A percentile compares a stretch with the other conserved stretches of the same genome.
phyloP scores from a whole-genome alignment of 1,140 invertebrate genomes.

The Ips typographus region DNA sequence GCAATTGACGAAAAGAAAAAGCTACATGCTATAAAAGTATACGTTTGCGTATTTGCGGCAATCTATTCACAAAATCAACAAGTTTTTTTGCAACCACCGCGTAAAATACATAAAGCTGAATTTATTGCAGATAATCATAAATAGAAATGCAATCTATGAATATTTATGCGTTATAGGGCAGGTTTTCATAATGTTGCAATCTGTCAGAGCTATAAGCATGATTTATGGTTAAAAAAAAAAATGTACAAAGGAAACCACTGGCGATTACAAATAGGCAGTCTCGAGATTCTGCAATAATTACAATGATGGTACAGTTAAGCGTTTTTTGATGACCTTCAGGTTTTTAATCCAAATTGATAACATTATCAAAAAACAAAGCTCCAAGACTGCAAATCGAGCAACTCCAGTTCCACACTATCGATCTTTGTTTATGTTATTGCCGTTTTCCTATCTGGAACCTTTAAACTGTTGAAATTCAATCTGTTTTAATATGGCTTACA shows the following conservation, averaged over 20 bases:
- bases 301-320: neutral
- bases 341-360: neutral
- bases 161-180: constrained; percentile 17
- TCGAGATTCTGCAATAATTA: neutral
- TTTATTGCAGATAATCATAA: constrained; percentile 19
- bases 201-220: neutral
- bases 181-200: constrained; percentile 1
- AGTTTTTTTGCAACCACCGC: constrained; percentile 19
- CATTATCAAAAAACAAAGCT: neutral
- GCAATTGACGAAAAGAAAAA: constrained; percentile 7
- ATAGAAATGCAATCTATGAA: constrained; percentile 22
- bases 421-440: constrained; percentile 21
- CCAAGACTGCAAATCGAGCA: neutral
- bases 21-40: constrained; percentile 3
- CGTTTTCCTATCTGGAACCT: constrained; percentile 2
- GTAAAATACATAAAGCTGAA: constrained; percentile 19
- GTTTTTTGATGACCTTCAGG: neutral
- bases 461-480: constrained; percentile 25
- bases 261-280: no score
- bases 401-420: neutral
- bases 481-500: constrained; percentile 22
- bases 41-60: no score
- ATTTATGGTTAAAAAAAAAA: no score
- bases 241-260: no score
- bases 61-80: neutral